Evolutionary conservation across 1,140 invertebrate genomes (phyloP).

Genomic region (Pantala flavescens): DNA sequence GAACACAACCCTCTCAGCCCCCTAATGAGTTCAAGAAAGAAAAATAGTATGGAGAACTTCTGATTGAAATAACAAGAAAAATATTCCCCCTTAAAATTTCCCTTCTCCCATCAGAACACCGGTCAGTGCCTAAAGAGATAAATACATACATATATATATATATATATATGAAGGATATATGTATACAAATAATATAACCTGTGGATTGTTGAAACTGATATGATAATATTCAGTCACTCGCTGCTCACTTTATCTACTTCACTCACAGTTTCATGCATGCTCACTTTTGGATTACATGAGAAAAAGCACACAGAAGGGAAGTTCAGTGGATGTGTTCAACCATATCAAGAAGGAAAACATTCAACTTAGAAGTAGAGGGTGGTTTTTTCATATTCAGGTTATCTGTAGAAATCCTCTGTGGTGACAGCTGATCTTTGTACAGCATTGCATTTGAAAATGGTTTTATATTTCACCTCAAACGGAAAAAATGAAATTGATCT

Average conservation of each 20-base stretch:
- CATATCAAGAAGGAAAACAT: too few relatives aligned
- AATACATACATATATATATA: not conserved
- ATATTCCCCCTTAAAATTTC: not conserved
- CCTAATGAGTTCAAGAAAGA: too few relatives aligned
- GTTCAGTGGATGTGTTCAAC: too few relatives aligned
- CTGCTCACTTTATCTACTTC: not conserved
- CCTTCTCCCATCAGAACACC: not conserved
- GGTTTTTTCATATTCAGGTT: too few relatives aligned
- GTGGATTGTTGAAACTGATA: not conserved
- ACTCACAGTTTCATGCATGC: not conserved
- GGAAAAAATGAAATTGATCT: conserved; percentile 4
- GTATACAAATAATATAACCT: not conserved
- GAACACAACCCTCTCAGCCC: not conserved
- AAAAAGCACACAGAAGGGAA: too few relatives aligned
- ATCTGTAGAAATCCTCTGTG: too few relatives aligned
- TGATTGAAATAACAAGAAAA: too few relatives aligned
- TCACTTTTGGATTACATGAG: not conserved
- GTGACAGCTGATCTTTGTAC: not conserved
- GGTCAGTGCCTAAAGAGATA: not conserved
- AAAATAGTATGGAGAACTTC: too few relatives aligned
- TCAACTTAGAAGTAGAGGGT: too few relatives aligned
- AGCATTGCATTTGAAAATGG: not conserved
- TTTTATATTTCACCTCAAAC: not conserved
- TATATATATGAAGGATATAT: too few relatives aligned
- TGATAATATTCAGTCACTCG: not conserved